Conservation (phyloP, 2,888 invertebrate species). For the Abrostola triplasia region DNA sequence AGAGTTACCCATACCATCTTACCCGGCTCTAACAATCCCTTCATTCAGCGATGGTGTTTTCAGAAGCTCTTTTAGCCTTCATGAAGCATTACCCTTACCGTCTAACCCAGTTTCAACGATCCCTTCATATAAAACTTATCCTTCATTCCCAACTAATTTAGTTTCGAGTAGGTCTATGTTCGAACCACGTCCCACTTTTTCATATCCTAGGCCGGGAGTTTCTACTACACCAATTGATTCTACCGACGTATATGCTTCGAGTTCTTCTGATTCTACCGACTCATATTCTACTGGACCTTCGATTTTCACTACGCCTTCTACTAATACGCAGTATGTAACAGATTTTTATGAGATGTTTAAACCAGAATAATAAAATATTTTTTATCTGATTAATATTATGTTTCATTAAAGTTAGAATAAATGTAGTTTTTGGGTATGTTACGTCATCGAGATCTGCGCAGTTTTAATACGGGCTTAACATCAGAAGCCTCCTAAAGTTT, state of each 20-base stretch:
- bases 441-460: neutral
- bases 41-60: slow-evolving; percentile 55
- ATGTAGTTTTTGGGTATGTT: no score
- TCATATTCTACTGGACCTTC: neutral
- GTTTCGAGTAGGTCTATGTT: no score
- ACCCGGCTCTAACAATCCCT: slow-evolving; percentile 15
- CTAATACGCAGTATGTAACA: neutral
- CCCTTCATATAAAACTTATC: slow-evolving; percentile 2
- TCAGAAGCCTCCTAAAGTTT: no score
- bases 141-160: neutral
- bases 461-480: neutral
- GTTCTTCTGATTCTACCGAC: no score
- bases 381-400: slow-evolving; percentile 1
- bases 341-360: slow-evolving; percentile 12
- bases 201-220: no score
- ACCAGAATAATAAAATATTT: slow-evolving; percentile 2
- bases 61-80: slow-evolving; percentile 48
- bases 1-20: slow-evolving; percentile 29
- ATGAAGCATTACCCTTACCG: slow-evolving; percentile 37
- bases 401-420: neutral
- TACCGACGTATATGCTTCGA: no score
- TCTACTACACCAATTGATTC: no score
- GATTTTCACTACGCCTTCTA: neutral
- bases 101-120: slow-evolving; percentile 18
- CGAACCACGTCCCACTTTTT: no score